Percentiles rank a stretch among this genome's conserved stretches.
These are phyloP conservation scores for Porites australiensis DNA, from an alignment of 64 coral and sea anemone species.

Conservation along the genomic window DNA sequence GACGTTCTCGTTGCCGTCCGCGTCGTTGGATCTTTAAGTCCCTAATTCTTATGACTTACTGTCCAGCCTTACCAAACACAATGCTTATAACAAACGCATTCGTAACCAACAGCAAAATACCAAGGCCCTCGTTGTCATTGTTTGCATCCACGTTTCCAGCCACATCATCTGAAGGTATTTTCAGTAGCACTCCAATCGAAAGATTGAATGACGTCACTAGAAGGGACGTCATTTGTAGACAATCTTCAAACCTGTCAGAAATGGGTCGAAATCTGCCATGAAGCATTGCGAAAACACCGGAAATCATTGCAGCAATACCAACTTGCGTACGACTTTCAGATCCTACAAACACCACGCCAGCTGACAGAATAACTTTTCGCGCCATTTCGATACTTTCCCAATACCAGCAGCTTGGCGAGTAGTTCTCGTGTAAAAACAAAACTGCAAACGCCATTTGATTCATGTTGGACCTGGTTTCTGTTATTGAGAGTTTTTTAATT, in stretches of 20 bases:
- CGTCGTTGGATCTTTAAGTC: too few relatives aligned
- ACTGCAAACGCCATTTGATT: not conserved
- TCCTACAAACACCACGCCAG: conserved; percentile 16
- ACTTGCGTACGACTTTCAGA: conserved; percentile 35
- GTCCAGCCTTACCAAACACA: not conserved
- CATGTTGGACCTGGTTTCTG: not conserved
- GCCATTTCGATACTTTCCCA: conserved; percentile 42
- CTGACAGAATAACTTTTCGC: conserved; percentile 33
- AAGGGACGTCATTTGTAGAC: conserved; percentile 20
- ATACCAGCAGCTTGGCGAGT: conserved; percentile 20
- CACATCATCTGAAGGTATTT: conserved; percentile 10
- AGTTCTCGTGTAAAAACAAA: conserved; percentile 51
- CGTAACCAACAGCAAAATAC: conserved; percentile 14
- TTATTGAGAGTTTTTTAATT: not conserved
- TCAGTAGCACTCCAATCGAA: conserved; percentile 32
- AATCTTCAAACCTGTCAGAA: conserved; percentile 38
- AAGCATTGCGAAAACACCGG: not conserved
- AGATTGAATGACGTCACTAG: conserved; percentile 45
- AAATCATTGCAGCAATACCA: conserved; percentile 14
- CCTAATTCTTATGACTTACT: too few relatives aligned
- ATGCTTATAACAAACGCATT: conserved; percentile 18
- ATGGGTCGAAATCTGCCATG: conserved; percentile 4
- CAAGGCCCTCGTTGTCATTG: conserved; percentile 9
- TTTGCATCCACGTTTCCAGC: not conserved
- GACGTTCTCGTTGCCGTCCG: too few relatives aligned